Evolutionary conservation across 2,797 vertebrate genomes (phyloP).

Genomic region (Lophotriccus pileatus): DNA sequence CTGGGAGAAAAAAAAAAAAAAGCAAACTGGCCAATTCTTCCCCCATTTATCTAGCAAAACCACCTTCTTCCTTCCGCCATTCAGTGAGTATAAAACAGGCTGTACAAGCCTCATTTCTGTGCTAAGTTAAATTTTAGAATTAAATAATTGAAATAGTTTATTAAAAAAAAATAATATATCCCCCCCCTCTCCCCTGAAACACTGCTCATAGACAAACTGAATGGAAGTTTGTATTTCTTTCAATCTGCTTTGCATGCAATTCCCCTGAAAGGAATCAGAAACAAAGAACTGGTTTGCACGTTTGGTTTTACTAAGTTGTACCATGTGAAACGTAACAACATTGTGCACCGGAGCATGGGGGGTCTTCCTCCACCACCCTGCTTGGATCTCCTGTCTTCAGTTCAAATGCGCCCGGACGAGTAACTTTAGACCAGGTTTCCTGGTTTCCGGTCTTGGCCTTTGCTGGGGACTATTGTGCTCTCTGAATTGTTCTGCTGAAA

Average conservation of each 20-base stretch:
- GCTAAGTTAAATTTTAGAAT: constrained; percentile 74
- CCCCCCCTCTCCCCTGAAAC: constrained; percentile 53
- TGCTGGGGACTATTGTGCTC: constrained; percentile 89
- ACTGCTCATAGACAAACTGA: constrained; percentile 65
- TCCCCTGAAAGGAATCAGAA: constrained; percentile 78
- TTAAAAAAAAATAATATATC: constrained; percentile 69
- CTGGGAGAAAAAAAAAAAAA: constrained; percentile 65
- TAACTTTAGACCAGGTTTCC: constrained; percentile 86
- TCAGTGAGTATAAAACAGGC: constrained; percentile 69
- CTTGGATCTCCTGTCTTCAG: constrained; percentile 26
- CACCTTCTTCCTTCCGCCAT: constrained; percentile 61
- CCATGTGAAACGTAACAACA: constrained; percentile 75
- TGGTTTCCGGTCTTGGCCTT: constrained; percentile 86
- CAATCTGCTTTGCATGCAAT: constrained; percentile 71
- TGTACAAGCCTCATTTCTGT: constrained; percentile 66
- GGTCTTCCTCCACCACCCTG: constrained; percentile 63
- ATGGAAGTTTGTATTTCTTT: constrained; percentile 70
- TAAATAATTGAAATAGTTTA: constrained; percentile 81
- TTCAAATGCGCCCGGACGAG: neutral
- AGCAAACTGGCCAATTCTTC: constrained; percentile 75
- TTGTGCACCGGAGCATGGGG: constrained; percentile 79
- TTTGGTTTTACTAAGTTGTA: constrained; percentile 81
- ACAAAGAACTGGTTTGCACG: constrained; percentile 75
- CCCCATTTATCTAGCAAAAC: constrained; percentile 63
- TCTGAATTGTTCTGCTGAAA: constrained; percentile 87